phyloP scores from a whole-genome alignment of 2,888 invertebrate species.

The Caenorhabditis panamensis region DNA sequence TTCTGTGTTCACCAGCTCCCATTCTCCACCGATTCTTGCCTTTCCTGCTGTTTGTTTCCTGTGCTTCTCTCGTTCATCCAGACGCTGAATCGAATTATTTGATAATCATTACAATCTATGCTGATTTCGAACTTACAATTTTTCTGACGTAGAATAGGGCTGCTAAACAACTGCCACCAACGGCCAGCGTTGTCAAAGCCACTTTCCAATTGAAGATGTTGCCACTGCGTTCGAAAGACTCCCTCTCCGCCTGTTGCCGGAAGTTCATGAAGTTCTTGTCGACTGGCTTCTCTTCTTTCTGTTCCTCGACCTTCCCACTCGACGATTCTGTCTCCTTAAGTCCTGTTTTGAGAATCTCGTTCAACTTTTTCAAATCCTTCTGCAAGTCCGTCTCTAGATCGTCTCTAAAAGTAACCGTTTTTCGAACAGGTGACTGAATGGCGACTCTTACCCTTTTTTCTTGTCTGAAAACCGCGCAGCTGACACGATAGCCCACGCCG shows the following conservation, averaged over 20 bases:
- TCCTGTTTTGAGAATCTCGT: constrained; percentile 66
- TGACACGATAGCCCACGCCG: constrained; percentile 15
- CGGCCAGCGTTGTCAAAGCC: constrained; percentile 65
- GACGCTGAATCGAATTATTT: constrained; percentile 78
- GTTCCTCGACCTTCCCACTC: not conserved
- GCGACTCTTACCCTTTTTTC: constrained; percentile 38
- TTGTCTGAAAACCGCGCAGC: constrained; percentile 45
- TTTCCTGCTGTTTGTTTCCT: constrained; percentile 90
- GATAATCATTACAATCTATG: too few species aligned
- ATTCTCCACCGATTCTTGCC: constrained; percentile 93
- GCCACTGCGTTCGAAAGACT: constrained; percentile 69
- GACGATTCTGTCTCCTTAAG: constrained; percentile 29
- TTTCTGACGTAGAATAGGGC: constrained; percentile 74
- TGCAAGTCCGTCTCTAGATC: constrained; percentile 62
- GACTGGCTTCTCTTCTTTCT: constrained; percentile 41
- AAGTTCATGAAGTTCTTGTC: constrained; percentile 79
- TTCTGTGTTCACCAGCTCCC: constrained; percentile 86
- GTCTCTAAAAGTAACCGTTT: constrained; percentile 52
- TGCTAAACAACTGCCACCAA: constrained; percentile 70
- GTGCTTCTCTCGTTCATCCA: constrained; percentile 85
- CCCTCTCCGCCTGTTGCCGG: constrained; percentile 65
- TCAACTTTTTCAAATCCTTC: constrained; percentile 68
- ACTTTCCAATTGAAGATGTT: constrained; percentile 76
- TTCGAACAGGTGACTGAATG: too few species aligned
- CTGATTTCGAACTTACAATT: constrained; percentile 57